Evolutionary conservation across 2,888 invertebrate genomes (phyloP).

Genomic region (Parnassius apollo): DNA sequence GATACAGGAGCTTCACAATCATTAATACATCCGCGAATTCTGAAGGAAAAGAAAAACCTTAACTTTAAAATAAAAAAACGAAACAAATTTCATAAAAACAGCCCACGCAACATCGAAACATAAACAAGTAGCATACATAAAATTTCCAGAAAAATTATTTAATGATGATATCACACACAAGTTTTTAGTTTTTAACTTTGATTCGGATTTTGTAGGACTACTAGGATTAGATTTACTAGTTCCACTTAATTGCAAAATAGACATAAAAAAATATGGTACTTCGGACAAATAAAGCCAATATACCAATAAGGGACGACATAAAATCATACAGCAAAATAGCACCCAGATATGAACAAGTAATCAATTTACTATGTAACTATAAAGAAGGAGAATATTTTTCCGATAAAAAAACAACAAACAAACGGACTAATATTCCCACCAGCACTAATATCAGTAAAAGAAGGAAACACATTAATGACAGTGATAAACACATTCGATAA

Average conservation of each 20-base stretch:
- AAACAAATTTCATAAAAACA: too few relatives aligned
- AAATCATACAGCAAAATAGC: constrained; percentile 25
- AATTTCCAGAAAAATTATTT: constrained; percentile 31
- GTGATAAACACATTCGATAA: constrained; percentile 32
- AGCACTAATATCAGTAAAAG: constrained; percentile 30
- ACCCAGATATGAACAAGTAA: constrained; percentile 31
- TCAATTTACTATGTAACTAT: constrained; percentile 32
- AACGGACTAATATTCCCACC: constrained; percentile 29
- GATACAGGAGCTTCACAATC: too few relatives aligned
- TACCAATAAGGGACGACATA: too few relatives aligned
- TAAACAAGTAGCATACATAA: too few relatives aligned
- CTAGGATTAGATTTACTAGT: constrained; percentile 34
- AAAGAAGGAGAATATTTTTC: constrained; percentile 29
- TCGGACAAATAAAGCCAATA: constrained; percentile 29
- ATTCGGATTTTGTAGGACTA: constrained; percentile 37
- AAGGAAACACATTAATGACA: constrained; percentile 28
- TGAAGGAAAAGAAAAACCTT: too few relatives aligned
- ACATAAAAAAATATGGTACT: constrained; percentile 36
- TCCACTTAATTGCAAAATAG: constrained; percentile 32
- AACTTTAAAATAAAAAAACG: too few relatives aligned
- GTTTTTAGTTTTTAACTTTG: constrained; percentile 38
- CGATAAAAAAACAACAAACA: constrained; percentile 24
- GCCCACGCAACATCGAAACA: too few relatives aligned
- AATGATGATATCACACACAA: constrained; percentile 34
- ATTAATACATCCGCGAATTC: too few relatives aligned